Base-by-base conservation (phyloP, 1,140 invertebrate species). In the Zaprionus taronus region DNA sequence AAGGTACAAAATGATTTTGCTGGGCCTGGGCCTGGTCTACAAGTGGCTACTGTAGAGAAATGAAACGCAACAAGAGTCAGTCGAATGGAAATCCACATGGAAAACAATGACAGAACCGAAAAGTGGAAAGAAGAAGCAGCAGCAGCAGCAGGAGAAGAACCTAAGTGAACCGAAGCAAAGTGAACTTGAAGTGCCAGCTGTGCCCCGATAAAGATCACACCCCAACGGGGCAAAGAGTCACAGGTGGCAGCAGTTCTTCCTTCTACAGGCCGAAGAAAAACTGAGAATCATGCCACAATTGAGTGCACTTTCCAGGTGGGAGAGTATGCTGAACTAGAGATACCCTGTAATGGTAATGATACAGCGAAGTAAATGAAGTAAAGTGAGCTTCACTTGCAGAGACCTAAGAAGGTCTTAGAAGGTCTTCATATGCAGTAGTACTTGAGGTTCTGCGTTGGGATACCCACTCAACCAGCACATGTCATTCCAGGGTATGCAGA, bases 151-250 rank as follows among this genome's bases (percentile, higher is more conserved):
- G 56, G 17, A 34, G 26, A 57, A 61, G 65, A 65, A 17, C 41
- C 53, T 34, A 76, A 57, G 17, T 20, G 20, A 53, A 71, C 60
- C 41, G 44, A 76, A 57, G 66, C 28, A 72, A 76, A 72, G 20
- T 66, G 62, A 77, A 77, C 83, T 86, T 86, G 78, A 84, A 80
- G 85, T 87, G 84, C 82, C 84, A 82, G 70, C 76, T 71, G 74
- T 90, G 79, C 72, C 78, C 57, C 75, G 84, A 89, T 90, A 89
- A 81, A 90, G 84, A 89, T 89, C 84, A 83, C 84, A 90, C 78
- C 85, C 74, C 62, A 80, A 60, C 38, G 71, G 70, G 64, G n/a
- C 26, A 56, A 24, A 79, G 63, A 70, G 62, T 61, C 68, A 71
- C 81, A 90, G 84, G 85, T 89, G 85, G 73, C 71, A 66, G 79